These are phyloP conservation scores for Trachelus troglodyta DNA, from an alignment of 2,888 invertebrate species.

Conservation along the genomic window DNA sequence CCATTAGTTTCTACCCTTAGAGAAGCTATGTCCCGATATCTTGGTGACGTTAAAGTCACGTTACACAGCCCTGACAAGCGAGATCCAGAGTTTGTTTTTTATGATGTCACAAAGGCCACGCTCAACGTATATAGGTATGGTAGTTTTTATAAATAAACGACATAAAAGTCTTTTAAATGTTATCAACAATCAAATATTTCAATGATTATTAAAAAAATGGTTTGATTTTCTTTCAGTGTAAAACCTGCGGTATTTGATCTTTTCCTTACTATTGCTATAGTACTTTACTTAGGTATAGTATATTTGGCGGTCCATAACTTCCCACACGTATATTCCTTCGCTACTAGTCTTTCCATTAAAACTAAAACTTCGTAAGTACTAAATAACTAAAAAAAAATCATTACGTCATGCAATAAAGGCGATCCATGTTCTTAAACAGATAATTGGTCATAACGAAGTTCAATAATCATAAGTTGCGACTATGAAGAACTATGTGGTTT, in stretches of 20 bases:
- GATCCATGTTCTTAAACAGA: no score
- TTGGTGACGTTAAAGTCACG: constrained; percentile 80
- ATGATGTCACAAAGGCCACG: constrained; percentile 81
- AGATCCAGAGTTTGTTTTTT: constrained; percentile 94
- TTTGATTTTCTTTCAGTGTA: constrained; percentile 76
- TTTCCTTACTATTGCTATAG: constrained; percentile 87
- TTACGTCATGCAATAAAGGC: background rate
- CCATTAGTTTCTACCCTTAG: constrained; percentile 78
- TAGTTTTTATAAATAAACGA: constrained; percentile 6
- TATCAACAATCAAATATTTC: background rate
- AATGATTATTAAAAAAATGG: constrained; percentile 11
- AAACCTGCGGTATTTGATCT: constrained; percentile 99
- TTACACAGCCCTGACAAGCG: constrained; percentile 81
- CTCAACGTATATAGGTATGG: constrained; percentile 87
- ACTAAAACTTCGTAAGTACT: constrained; percentile 51
- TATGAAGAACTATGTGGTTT: background rate
- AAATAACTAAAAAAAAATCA: background rate
- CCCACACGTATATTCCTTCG: constrained; percentile 74
- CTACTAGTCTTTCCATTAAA: constrained; percentile 59
- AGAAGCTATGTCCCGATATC: constrained; percentile 79
- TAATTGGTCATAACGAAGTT: background rate
- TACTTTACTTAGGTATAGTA: constrained; percentile 85
- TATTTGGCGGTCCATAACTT: constrained; percentile 84
- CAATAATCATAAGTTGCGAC: constrained; percentile 1
- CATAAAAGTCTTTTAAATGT: constrained; percentile 8